Evolutionary conservation across 2,888 invertebrate genomes (phyloP).

Genomic region (Oscheius sp.): DNA sequence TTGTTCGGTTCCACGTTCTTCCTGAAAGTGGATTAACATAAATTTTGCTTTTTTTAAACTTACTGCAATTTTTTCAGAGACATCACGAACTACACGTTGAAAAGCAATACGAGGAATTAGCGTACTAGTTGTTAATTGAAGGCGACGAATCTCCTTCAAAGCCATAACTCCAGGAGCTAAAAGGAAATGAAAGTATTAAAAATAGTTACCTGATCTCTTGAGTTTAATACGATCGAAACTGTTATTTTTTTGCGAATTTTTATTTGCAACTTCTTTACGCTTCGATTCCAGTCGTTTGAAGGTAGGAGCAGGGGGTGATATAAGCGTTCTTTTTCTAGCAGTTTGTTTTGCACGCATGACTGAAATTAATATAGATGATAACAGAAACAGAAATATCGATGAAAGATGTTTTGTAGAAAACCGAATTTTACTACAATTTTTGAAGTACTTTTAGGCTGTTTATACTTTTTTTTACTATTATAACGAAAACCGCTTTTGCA

Average conservation of each 20-base stretch:
- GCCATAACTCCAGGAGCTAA: conserved; percentile 19
- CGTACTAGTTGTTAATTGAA: conserved; percentile 4
- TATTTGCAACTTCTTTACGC: not conserved
- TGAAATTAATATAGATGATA: not conserved
- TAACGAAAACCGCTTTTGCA: too few species aligned
- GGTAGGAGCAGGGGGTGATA: not conserved
- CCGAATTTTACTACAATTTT: not conserved
- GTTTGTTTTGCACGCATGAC: conserved; percentile 18
- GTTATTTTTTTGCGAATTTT: not conserved
- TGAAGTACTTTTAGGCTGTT: too few species aligned
- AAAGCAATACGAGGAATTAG: conserved; percentile 7
- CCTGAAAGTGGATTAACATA: not conserved
- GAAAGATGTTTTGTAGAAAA: not conserved
- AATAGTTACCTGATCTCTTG: not conserved
- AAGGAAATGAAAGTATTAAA: not conserved
- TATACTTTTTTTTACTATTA: too few species aligned
- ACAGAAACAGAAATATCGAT: not conserved
- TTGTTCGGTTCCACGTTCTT: not conserved
- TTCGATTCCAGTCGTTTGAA: conserved; percentile 14
- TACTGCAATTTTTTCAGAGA: conserved; percentile 5
- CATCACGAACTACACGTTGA: conserved; percentile 4
- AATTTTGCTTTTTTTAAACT: not conserved
- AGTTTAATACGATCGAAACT: not conserved
- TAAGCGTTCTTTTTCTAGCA: not conserved
- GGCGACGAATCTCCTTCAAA: conserved; percentile 22